phyloP scores from a whole-genome alignment of 1,140 invertebrate species.

The Apis laboriosa region DNA sequence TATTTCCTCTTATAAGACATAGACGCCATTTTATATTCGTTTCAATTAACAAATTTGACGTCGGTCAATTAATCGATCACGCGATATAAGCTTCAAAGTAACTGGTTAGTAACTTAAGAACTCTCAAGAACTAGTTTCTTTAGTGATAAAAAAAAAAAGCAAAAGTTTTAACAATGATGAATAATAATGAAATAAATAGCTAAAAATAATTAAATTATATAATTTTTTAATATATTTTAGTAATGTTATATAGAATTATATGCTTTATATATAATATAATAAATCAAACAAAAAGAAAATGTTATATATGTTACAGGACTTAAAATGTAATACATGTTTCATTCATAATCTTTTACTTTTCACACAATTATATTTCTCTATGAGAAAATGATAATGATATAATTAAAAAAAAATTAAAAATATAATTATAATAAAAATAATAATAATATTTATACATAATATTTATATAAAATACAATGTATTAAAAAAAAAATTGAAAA shows the following conservation, averaged over 20 bases:
- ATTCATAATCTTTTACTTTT: not conserved
- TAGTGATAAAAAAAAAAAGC: not conserved
- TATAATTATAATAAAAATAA: no score
- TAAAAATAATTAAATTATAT: not conserved
- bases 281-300: no score
- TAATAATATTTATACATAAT: no score
- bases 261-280: no score
- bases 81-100: not conserved
- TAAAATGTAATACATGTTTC: not conserved
- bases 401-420: not conserved
- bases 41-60: not conserved
- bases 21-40: not conserved
- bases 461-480: not conserved
- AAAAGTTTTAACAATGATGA: not conserved
- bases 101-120: not conserved
- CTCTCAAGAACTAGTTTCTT: not conserved
- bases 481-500: not conserved
- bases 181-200: not conserved
- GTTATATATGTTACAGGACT: not conserved
- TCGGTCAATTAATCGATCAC: constrained; percentile 3
- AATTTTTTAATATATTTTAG: no score
- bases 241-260: no score
- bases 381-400: no score
- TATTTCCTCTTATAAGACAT: not conserved
- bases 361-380: not conserved